Percentiles rank a stretch among this genome's conserved stretches.
phyloP scores from a whole-genome alignment of 2,888 invertebrate species.

The Agrotis ipsilon region DNA sequence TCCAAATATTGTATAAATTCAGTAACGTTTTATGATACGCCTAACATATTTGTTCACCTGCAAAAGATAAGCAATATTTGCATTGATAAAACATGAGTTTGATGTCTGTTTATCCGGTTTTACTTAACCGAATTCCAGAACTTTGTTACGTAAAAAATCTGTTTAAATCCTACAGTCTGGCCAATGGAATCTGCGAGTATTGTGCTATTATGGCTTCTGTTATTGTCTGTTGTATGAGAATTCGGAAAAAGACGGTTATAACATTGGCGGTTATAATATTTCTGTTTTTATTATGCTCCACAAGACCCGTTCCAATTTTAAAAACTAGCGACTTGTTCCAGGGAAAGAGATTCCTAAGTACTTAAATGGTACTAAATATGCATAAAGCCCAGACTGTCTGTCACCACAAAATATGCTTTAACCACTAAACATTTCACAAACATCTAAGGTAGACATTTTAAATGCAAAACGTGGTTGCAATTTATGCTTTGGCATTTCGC shows the following conservation, averaged over 20 bases:
- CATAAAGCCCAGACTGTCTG: not conserved
- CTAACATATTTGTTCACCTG: constrained; percentile 62
- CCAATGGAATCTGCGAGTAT: too few species aligned
- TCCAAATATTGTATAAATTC: constrained; percentile 37
- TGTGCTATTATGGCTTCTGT: too few species aligned
- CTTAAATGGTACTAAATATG: not conserved
- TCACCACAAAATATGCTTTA: constrained; percentile 12
- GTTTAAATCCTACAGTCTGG: not conserved
- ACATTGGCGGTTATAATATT: too few species aligned
- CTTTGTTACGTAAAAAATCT: constrained; percentile 12
- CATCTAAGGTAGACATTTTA: constrained; percentile 25
- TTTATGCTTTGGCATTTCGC: constrained; percentile 43
- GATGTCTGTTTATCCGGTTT: constrained; percentile 32
- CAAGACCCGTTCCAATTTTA: not conserved
- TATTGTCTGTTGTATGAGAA: too few species aligned
- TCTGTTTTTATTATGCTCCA: too few species aligned
- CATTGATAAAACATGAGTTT: constrained; percentile 61
- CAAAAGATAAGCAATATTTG: constrained; percentile 66
- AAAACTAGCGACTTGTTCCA: not conserved
- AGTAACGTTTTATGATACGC: constrained; percentile 16
- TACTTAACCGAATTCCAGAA: constrained; percentile 6
- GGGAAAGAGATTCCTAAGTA: not conserved
- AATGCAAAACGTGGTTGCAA: constrained; percentile 46
- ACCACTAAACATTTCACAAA: constrained; percentile 37
- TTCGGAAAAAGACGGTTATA: too few species aligned